Evolutionary conservation across 2,113 vertebrate species (phyloP).

Genomic region (Tamias sibiricus): DNA sequence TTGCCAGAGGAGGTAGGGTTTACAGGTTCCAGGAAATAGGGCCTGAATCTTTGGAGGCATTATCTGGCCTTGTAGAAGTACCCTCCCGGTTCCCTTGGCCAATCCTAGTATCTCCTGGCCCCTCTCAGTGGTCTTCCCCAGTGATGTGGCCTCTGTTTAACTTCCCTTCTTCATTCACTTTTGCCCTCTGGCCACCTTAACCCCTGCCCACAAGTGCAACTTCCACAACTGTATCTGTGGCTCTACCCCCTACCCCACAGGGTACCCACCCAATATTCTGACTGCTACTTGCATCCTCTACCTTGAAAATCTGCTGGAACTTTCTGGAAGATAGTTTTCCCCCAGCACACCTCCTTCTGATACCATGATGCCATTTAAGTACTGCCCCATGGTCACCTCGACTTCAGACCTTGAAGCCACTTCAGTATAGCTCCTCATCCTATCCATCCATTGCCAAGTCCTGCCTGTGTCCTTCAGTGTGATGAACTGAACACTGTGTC

Average conservation of each 20-base stretch:
- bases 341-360: not conserved
- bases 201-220: not conserved
- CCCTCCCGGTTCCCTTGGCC: not conserved
- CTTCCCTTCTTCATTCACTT: not conserved
- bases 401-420: not conserved
- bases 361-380: not conserved
- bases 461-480: not conserved
- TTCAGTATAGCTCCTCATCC: not conserved
- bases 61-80: not conserved
- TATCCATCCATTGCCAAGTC: not conserved
- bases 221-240: not conserved
- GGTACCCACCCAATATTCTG: not conserved
- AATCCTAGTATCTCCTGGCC: not conserved
- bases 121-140: not conserved
- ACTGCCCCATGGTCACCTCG: not conserved
- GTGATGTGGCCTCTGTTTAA: not conserved
- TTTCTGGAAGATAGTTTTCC: not conserved
- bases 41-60: not conserved
- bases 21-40: not conserved
- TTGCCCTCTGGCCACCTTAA: not conserved
- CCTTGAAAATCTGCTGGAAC: not conserved
- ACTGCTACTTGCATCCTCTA: not conserved
- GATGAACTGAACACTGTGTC: not conserved
- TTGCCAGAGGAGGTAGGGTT: not conserved
- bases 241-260: not conserved